A percentile compares a stretch with the other conserved stretches of the same genome.
These are phyloP conservation scores for Myotis vivesi DNA, from an alignment of 2,797 vertebrate genomes.

Conservation along the genomic window DNA sequence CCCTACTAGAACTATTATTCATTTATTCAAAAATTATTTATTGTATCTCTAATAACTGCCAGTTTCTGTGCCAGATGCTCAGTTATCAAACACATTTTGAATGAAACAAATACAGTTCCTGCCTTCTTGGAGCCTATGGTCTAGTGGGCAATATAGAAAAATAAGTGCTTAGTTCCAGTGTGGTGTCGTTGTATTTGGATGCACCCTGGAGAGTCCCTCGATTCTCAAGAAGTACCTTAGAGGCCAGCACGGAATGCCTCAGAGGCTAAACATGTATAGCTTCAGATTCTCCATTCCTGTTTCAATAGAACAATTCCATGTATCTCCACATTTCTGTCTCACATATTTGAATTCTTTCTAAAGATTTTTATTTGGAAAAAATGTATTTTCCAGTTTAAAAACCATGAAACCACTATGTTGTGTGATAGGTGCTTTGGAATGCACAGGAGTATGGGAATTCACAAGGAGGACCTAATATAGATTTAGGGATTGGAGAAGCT, in stretches of 20 bases:
- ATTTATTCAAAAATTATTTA: not conserved
- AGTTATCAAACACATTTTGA: not conserved
- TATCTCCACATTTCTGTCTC: not conserved
- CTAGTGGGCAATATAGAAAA: not conserved
- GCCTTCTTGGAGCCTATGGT: not conserved
- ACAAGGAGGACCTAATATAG: not conserved
- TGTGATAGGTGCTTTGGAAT: not conserved
- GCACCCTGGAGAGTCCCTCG: not conserved
- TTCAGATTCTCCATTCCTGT: not conserved
- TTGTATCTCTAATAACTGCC: not conserved
- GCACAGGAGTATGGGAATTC: not conserved
- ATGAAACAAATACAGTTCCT: not conserved
- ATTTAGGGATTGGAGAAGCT: not conserved
- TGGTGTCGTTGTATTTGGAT: not conserved
- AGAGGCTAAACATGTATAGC: rapidly evolving
- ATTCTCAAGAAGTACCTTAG: not conserved
- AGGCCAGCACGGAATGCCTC: rapidly evolving
- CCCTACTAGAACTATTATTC: not conserved
- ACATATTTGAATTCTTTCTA: not conserved
- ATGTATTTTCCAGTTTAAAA: not conserved
- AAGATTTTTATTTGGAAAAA: not conserved
- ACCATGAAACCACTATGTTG: not conserved
- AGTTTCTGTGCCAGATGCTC: not conserved
- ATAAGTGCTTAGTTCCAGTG: not conserved
- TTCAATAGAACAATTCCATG: not conserved